phyloP scores from a whole-genome alignment of 1,140 invertebrate species.

The Tetramorium simillimum region DNA sequence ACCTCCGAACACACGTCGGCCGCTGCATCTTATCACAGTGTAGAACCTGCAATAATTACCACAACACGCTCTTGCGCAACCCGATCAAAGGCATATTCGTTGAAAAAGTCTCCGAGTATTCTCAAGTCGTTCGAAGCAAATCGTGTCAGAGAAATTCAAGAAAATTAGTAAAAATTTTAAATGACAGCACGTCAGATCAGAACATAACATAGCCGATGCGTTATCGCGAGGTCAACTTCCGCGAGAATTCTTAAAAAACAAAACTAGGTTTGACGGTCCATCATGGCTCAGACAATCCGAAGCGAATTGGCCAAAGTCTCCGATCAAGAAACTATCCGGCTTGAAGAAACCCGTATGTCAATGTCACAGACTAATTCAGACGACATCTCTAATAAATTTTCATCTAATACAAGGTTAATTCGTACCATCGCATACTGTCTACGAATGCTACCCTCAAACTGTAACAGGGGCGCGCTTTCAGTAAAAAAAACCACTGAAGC shows the following conservation, averaged over 20 bases:
- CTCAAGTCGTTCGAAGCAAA: background rate
- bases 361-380: background rate
- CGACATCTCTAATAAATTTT: background rate
- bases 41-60: too few species aligned
- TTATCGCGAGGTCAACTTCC: background rate
- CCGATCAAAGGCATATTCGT: too few species aligned
- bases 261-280: background rate
- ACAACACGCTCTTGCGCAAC: too few species aligned
- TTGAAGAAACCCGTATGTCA: background rate
- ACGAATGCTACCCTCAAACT: background rate
- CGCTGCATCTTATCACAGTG: too few species aligned
- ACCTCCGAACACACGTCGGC: too few species aligned
- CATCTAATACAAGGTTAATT: background rate
- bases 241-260: background rate
- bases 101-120: background rate
- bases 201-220: background rate
- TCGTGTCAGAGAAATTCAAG: background rate
- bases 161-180: background rate
- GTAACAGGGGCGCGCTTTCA: background rate
- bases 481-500: background rate
- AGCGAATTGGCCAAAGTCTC: background rate
- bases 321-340: background rate
- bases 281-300: background rate
- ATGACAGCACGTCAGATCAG: background rate
- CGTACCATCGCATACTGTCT: background rate